Base-by-base conservation (phyloP, 2,113 vertebrate species). In the Corythoichthys haematopterus region DNA sequence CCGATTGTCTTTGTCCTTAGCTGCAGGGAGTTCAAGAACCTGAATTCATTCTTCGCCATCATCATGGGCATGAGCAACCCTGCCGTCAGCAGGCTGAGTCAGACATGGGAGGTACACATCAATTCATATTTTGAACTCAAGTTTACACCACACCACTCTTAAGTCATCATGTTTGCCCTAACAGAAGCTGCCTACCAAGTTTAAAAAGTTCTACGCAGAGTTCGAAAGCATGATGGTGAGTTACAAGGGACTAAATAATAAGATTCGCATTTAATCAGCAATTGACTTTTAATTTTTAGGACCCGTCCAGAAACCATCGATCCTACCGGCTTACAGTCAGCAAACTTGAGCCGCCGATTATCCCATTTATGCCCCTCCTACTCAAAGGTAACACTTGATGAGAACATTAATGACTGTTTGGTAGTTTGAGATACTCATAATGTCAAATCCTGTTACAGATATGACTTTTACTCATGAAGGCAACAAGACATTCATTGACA, bases 201-300 rank as follows among this genome's bases (percentile, higher is more conserved):
- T 99, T 87, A 99, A 97, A 91, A 99, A 98, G 92, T 98, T 99
- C 90, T 98, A 98, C 62, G 93, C 95, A 0, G 97, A 99, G 85
- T 99, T 99, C 93, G 97, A 99, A 91, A 98, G 93, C 91, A 94
- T 98, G 93, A 95, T 99, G 93, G 97, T 98, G 81, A 94, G 94
- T 91, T 64, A 48, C 9, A 65, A 0, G n/a, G 35, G 8, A 6
- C 6, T 6, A 40, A 38, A 20, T 64, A 33, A 13, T 20, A 15
- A 36, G 35, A 10, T 48, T 35, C 15, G 11, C 10, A 13, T 48
- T 48, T 9, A 64, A 50, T 65, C 10, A 38, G 35, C 35, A 40
- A 20, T 45, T 58, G 37, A 60, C 16, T 64, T 48, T 79, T 64
- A 65, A 16, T 33, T 76, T 52, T 36, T 85, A 99, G 97, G 97